These are phyloP conservation scores for Amiota minor DNA, from an alignment of 2,888 invertebrate genomes.

Conservation along the genomic window DNA sequence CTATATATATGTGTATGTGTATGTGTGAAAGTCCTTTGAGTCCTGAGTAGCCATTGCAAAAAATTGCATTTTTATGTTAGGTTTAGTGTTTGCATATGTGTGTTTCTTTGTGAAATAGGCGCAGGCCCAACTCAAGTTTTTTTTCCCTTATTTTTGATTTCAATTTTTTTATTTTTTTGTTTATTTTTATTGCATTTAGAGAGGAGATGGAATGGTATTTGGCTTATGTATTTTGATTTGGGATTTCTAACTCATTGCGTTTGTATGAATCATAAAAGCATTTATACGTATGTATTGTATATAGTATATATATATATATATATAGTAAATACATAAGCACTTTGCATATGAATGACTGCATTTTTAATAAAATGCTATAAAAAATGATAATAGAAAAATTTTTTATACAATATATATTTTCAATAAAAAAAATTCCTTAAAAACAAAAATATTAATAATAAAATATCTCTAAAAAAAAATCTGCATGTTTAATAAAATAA, in stretches of 20 bases:
- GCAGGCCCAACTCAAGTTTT: neutral
- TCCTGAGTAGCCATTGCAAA: neutral
- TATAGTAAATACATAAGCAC: neutral
- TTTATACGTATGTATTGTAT: neutral
- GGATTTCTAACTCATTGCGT: slow-evolving; percentile 14
- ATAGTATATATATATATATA: slow-evolving; percentile 3
- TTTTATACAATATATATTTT: neutral
- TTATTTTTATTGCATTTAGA: slow-evolving; percentile 6
- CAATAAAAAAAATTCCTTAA: too few relatives aligned
- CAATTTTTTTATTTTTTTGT: neutral
- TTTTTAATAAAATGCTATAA: slow-evolving; percentile 13
- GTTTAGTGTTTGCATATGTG: neutral
- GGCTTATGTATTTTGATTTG: slow-evolving; percentile 18
- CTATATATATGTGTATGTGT: neutral
- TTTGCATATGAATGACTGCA: slow-evolving; percentile 7
- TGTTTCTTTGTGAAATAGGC: neutral
- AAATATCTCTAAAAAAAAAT: neutral
- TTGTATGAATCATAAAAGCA: slow-evolving; percentile 4
- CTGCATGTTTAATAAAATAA: neutral
- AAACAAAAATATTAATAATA: neutral
- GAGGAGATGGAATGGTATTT: neutral
- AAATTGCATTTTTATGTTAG: neutral
- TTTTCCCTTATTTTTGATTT: neutral
- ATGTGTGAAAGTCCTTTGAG: neutral
- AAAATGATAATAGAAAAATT: neutral